phyloP scores from a whole-genome alignment of 2,888 invertebrate species.

The Pristionchus fissidentatus region DNA sequence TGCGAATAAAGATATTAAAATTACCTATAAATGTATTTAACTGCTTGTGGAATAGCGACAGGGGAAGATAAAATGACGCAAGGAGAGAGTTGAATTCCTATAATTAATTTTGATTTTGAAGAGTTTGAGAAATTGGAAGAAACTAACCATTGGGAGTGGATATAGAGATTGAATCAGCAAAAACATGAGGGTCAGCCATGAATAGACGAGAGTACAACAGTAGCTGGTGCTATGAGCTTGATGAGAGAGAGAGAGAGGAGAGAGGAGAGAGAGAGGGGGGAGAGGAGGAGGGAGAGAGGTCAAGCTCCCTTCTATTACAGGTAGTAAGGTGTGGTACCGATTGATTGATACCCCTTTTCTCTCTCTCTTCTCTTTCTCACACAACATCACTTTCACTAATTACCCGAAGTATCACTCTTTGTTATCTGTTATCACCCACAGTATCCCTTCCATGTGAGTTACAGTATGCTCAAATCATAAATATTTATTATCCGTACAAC shows the following conservation, averaged over 20 bases:
- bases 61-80: conserved; percentile 46
- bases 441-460: no score
- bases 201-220: neutral
- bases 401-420: neutral
- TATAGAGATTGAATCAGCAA: conserved; percentile 45
- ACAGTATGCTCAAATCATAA: no score
- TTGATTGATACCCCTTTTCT: conserved; percentile 41
- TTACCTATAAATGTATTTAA: conserved; percentile 48
- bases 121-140: neutral
- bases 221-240: neutral
- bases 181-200: conserved; percentile 29
- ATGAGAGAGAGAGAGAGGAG: conserved; percentile 22
- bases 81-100: conserved; percentile 46
- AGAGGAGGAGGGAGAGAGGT: conserved; percentile 16
- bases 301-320: conserved; percentile 31
- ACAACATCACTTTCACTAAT: conserved; percentile 42
- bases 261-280: conserved; percentile 17
- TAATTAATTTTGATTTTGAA: no score
- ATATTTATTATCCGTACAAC: neutral
- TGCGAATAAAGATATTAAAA: neutral
- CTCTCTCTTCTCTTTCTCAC: conserved; percentile 39
- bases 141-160: conserved; percentile 36
- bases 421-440: neutral
- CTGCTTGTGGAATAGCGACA: conserved; percentile 41
- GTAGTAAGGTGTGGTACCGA: conserved; percentile 38